Conservation (phyloP, 2,888 invertebrate genomes). For the Coremacera marginata region DNA sequence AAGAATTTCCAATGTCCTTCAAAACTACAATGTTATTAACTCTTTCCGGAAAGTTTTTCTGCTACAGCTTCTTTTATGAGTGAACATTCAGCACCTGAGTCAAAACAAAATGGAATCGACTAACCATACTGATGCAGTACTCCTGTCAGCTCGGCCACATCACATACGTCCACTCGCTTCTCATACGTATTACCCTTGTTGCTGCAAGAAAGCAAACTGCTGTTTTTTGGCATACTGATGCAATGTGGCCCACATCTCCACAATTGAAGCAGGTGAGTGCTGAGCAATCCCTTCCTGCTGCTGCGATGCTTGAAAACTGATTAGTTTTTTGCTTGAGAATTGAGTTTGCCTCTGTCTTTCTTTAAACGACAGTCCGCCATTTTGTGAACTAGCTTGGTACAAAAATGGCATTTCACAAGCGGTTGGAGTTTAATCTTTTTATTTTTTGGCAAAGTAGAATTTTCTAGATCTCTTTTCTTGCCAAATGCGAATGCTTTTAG, state of each 20-base stretch:
- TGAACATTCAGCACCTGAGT: too few relatives aligned
- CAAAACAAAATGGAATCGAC: too few relatives aligned
- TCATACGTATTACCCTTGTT: neutral
- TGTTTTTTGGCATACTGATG: neutral
- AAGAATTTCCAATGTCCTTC: too few relatives aligned
- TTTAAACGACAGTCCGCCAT: conserved; percentile 33
- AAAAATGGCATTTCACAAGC: conserved; percentile 24
- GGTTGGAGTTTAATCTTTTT: conserved; percentile 1
- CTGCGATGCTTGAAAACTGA: neutral
- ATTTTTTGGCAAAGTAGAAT: neutral
- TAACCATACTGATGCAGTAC: too few relatives aligned
- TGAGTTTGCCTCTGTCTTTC: neutral
- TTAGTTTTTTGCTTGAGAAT: neutral
- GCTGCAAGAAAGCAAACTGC: neutral
- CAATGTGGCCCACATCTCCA: neutral
- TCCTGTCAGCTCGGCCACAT: too few relatives aligned
- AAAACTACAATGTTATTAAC: too few relatives aligned
- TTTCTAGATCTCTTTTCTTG: conserved; percentile 32
- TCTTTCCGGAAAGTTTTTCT: too few relatives aligned
- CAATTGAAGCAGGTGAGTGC: neutral
- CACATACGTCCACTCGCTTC: neutral
- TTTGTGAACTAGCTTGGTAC: conserved; percentile 30
- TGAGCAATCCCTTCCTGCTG: neutral
- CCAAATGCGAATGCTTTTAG: conserved; percentile 37
- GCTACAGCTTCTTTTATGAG: too few relatives aligned